These are phyloP conservation scores for Amiota minor DNA, from an alignment of 2,888 invertebrate species.

Conservation along the genomic window DNA sequence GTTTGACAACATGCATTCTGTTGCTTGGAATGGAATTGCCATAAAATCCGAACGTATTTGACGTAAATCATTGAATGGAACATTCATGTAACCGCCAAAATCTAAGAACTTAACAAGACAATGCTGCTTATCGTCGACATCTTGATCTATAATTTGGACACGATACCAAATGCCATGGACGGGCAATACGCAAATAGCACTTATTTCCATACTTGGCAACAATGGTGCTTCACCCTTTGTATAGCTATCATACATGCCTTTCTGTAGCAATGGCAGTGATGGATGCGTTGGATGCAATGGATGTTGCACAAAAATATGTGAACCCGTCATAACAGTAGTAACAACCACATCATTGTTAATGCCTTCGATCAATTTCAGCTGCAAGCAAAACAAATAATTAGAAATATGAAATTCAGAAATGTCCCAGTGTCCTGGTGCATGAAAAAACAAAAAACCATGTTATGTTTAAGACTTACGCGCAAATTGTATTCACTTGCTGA, in stretches of 20 bases:
- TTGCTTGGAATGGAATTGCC: slow-evolving; percentile 96
- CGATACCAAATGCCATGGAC: slow-evolving; percentile 89
- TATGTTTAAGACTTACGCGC: slow-evolving; percentile 70
- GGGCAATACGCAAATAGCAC: slow-evolving; percentile 91
- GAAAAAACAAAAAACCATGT: neutral
- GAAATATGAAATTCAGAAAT: neutral
- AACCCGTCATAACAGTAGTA: slow-evolving; percentile 88
- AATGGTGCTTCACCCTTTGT: slow-evolving; percentile 84
- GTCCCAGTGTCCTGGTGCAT: neutral
- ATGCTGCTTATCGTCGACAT: slow-evolving; percentile 62
- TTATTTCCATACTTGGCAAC: slow-evolving; percentile 83
- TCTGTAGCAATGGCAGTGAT: slow-evolving; percentile 85
- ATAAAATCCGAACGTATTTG: slow-evolving; percentile 96
- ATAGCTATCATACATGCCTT: slow-evolving; percentile 88
- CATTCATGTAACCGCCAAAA: slow-evolving; percentile 92
- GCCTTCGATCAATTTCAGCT: slow-evolving; percentile 91
- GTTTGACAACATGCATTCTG: slow-evolving; percentile 94
- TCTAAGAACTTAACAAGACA: slow-evolving; percentile 93
- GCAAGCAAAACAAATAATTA: slow-evolving; percentile 45
- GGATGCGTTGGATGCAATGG: slow-evolving; percentile 95
- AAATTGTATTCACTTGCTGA: slow-evolving; percentile 71
- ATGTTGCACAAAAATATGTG: slow-evolving; percentile 95
- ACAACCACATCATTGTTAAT: slow-evolving; percentile 94
- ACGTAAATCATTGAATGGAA: slow-evolving; percentile 84
- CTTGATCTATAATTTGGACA: slow-evolving; percentile 84